Base-by-base conservation (phyloP, 2,113 vertebrate genomes). In the Plecturocebus donacophilus region DNA sequence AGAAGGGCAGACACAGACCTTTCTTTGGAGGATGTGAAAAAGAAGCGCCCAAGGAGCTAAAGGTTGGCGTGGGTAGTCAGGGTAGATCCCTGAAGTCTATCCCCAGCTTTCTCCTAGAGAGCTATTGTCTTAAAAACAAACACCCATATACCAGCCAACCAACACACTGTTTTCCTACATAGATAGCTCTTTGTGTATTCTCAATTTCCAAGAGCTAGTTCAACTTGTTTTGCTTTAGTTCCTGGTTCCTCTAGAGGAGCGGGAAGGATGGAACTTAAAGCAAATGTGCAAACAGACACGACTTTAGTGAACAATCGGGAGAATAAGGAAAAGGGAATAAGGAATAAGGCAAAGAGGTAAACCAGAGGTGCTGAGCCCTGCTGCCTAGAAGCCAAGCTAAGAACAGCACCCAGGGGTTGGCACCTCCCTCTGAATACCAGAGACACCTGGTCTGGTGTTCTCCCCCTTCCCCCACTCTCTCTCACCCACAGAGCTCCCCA, bases 201-300 rank as follows among this genome's bases (percentile, higher is more conserved):
- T 96, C 83, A 40, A 17, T 38, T 87, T 66, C 89, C 52, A 81
- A 83, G 35, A 97, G 75, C 91, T n/a, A 77, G 89, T 97, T 97
- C 87, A 95, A 96, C 93, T 95, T 90, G 90, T 94, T 97, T 87
- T 94, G 25, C 64, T 68, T 92, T 95, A 81, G 75, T 92, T 92
- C 81, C 87, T 93, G 82, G 77, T 95, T 94, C 85, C 79, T 97
- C 71, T 52, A 54, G 12, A 87, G 88, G 32, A 94, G 96, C 23
- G 2, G 35, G 68, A 88, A 82, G 52, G 54, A n/a, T 21, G 54
- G 45, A 94, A 92, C 38, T 95, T 87, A 66, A 94, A 73, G 85
- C 80, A 90, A 93, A 94, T 83, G 49, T 80, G 35, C 64, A 86
- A 81, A 35, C 58, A 73, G 54, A 75, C 66, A 68, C 47, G 47